Conservation (phyloP, 2,888 invertebrate genomes). For the Chaetoderma sp. region DNA sequence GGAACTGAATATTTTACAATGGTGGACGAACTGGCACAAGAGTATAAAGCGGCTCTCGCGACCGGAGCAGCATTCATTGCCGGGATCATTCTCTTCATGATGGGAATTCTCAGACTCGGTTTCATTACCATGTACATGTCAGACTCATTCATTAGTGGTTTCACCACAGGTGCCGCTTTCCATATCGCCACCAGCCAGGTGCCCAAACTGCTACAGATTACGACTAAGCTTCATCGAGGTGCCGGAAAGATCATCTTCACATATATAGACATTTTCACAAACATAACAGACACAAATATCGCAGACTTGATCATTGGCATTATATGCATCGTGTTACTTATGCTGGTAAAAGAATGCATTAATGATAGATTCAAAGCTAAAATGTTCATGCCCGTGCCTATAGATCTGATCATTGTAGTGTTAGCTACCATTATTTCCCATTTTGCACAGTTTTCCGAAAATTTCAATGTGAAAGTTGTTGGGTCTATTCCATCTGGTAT, state of each 20-base stretch:
- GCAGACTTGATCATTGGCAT: constrained; percentile 54
- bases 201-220: constrained; percentile 58
- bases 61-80: constrained; percentile 56
- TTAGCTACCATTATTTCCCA: constrained; percentile 56
- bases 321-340: constrained; percentile 46
- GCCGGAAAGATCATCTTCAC: constrained; percentile 57
- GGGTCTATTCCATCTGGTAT: constrained; percentile 57
- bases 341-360: constrained; percentile 60
- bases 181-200: constrained; percentile 65
- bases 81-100: constrained; percentile 53
- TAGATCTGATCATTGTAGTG: constrained; percentile 64
- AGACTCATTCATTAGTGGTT: constrained; percentile 65
- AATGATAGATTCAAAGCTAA: constrained; percentile 64
- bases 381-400: constrained; percentile 65
- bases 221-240: constrained; percentile 49
- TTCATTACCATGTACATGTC: constrained; percentile 66
- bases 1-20: neutral
- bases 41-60: constrained; percentile 44
- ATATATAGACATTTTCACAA: constrained; percentile 50
- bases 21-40: neutral
- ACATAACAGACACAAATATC: constrained; percentile 48
- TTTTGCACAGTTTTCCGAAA: constrained; percentile 42
- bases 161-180: constrained; percentile 64
- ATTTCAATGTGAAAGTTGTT: constrained; percentile 49
- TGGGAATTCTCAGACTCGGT: constrained; percentile 62